Base-by-base conservation (phyloP, 2,113 vertebrate species). In the Rhodinocichla rosea region DNA sequence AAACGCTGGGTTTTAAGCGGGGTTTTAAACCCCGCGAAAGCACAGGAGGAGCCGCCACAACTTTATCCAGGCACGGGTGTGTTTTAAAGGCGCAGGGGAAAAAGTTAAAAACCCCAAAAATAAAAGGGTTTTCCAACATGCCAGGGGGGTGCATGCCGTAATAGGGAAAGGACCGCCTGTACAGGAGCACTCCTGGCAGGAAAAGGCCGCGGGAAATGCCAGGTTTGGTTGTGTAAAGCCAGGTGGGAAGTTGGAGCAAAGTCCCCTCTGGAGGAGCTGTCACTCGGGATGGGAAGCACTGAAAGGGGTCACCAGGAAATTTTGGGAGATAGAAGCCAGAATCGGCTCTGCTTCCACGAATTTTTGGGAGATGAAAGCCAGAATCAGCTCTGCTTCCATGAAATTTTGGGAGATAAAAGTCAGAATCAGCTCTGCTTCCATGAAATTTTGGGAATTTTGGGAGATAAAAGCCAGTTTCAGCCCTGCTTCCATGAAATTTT, bases 141-240 rank as follows among this genome's bases (percentile, higher is more conserved):
- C 22, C 42, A 5, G 3, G 44, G 50, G 37, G 28, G 11, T 69
- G 63, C 14, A 6, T 49, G 49, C 53, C 52, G 4, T 3, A 2
- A 32, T 0, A 13, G 19, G 59, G 60, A 63, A 80, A 0, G 32
- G 70, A 57, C 4, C 64, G 13, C 84, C 74, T 42, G 33, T 1
- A 11, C 32, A 0, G 37, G 50, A 20, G n/a, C 0, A 0, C 69
- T 70, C 65, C 83, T 13, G 47, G 30, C 23, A 1, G 67, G 44
- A 60, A 32, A 33, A 12, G 13, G 18, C 53, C 63, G 37, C 6
- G 14, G 40, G 77, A 65, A 89, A 4, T 2, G 33, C 35, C 49
- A 11, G 45, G 45, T 12, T 37, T 3, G 56, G 86, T 4, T 19
- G 30, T 3, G 22, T 1, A 30, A 45, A 18, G 37, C 3, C 30